phyloP scores from a whole-genome alignment of 2,113 vertebrate genomes.

The Manacus vitellinus region DNA sequence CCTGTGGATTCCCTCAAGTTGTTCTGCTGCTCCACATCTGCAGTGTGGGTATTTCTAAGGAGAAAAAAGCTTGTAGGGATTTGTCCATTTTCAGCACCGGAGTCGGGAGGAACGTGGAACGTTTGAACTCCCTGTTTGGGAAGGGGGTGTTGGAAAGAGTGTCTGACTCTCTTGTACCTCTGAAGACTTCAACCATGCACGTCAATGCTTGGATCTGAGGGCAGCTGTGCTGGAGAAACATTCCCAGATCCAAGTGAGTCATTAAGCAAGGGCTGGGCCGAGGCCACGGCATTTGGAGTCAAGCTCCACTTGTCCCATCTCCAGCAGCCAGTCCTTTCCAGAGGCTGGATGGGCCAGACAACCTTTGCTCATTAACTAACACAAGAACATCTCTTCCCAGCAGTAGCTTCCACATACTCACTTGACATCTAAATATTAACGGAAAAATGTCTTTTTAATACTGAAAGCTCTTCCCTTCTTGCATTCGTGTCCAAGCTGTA shows the following conservation, averaged over 20 bases:
- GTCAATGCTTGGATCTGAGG: not conserved
- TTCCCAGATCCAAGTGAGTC: constrained; percentile 36
- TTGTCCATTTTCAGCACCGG: not conserved
- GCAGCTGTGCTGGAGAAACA: not conserved
- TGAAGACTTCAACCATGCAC: not conserved
- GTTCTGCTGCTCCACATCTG: not conserved
- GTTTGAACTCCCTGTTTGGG: not conserved
- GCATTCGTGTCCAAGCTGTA: not conserved
- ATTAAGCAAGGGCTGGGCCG: constrained; percentile 9
- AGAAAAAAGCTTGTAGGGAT: not conserved
- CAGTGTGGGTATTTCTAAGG: not conserved
- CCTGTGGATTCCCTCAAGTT: not conserved
- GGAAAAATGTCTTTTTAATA: constrained; percentile 24
- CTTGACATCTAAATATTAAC: constrained; percentile 20
- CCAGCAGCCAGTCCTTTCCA: not conserved
- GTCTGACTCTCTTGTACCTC: not conserved
- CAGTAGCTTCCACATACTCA: constrained; percentile 42
- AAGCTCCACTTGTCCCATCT: not conserved
- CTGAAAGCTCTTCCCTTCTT: not conserved
- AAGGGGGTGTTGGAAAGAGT: not conserved
- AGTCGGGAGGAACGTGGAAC: not conserved
- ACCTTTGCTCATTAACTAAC: not conserved
- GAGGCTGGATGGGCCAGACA: not conserved
- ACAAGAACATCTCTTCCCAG: not conserved
- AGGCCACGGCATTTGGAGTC: not conserved